These are phyloP conservation scores for Burhinus oedicnemus DNA, from an alignment of 2,113 vertebrate genomes.

Conservation along the genomic window DNA sequence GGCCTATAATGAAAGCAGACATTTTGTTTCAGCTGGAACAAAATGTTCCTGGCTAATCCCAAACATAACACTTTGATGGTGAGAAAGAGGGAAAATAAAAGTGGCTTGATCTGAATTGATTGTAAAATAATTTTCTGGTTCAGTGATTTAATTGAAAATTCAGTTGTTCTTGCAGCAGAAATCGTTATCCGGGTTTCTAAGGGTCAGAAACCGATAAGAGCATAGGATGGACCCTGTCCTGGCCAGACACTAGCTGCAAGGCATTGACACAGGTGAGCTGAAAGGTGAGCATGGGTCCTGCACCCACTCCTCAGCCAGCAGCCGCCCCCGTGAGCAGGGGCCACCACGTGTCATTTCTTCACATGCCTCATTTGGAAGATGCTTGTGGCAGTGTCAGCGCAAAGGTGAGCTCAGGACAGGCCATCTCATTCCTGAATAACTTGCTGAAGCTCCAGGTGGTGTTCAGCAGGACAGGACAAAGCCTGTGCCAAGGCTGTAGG, in stretches of 20 bases:
- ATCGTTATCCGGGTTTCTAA: not conserved
- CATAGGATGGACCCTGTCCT: not conserved
- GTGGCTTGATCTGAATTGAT: not conserved
- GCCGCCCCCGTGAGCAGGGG: not conserved
- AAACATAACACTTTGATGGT: not conserved
- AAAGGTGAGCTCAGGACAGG: not conserved
- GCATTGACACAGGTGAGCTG: not conserved
- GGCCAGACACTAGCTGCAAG: not conserved
- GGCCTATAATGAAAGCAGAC: not conserved
- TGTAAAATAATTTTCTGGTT: not conserved
- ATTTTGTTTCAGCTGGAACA: not conserved
- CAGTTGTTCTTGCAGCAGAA: not conserved
- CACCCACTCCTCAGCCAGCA: not conserved
- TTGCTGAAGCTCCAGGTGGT: not conserved
- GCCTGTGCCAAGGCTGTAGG: rapidly evolving
- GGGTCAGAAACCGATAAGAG: rapidly evolving
- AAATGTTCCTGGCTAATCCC: not conserved
- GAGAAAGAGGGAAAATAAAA: not conserved
- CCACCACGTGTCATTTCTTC: not conserved
- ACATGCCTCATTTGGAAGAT: not conserved
- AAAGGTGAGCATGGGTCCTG: not conserved
- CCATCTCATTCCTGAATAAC: not conserved
- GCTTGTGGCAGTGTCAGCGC: not conserved
- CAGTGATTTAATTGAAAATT: not conserved
- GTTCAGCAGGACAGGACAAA: not conserved